These are phyloP conservation scores for Gerris lacustris DNA, from an alignment of 2,888 invertebrate genomes.

Conservation along the genomic window DNA sequence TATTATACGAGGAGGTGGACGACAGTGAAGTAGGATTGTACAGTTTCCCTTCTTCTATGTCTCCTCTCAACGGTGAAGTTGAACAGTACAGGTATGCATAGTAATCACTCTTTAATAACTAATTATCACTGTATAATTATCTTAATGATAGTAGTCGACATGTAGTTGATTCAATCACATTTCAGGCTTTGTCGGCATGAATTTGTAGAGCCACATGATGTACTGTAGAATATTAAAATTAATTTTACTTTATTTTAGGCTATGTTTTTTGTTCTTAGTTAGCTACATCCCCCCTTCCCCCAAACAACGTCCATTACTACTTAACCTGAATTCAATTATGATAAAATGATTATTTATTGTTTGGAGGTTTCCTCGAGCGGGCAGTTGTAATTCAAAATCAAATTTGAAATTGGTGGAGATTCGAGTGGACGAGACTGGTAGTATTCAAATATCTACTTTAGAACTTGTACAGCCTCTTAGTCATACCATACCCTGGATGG, in stretches of 20 bases:
- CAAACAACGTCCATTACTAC: too few species aligned
- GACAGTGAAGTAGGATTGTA: conserved; percentile 84
- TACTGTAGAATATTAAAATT: too few species aligned
- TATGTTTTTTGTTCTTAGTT: too few species aligned
- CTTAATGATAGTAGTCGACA: too few species aligned
- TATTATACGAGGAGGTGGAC: conserved; percentile 77
- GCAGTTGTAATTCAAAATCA: conserved; percentile 81
- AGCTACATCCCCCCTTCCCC: too few species aligned
- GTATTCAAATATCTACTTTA: conserved; percentile 59
- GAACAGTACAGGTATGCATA: conserved; percentile 51
- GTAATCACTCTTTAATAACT: background rate
- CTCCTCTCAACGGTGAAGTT: conserved; percentile 54
- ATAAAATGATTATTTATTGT: background rate
- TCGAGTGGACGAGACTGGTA: conserved; percentile 51
- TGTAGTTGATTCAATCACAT: too few species aligned
- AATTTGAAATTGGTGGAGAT: conserved; percentile 76
- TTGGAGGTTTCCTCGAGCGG: conserved; percentile 72
- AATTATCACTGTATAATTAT: too few species aligned
- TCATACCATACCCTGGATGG: conserved; percentile 80
- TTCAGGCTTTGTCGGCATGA: too few species aligned
- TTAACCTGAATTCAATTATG: too few species aligned
- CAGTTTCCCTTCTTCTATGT: conserved; percentile 72
- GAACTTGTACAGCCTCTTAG: conserved; percentile 64
- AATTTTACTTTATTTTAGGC: too few species aligned
- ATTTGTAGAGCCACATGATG: too few species aligned